Conservation (phyloP, 2,797 vertebrate genomes). For the Bryconaethiops microstoma region DNA sequence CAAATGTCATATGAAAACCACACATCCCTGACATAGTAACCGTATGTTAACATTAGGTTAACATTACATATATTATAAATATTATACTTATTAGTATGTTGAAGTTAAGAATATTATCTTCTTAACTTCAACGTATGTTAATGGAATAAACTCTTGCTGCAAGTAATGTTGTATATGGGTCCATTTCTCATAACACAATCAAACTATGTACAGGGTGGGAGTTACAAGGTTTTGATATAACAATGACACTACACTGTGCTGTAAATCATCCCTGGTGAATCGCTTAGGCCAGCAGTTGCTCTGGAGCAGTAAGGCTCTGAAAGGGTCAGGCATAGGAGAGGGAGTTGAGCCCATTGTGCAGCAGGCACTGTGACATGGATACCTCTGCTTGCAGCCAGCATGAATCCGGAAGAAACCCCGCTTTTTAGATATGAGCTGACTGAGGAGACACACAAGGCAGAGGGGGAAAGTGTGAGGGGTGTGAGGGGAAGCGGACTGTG, state of each 20-base stretch:
- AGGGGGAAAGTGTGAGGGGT: constrained; percentile 70
- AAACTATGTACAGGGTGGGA: neutral
- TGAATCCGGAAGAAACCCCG: constrained; percentile 97
- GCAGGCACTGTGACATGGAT: constrained; percentile 78
- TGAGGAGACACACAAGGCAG: constrained; percentile 84
- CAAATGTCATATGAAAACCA: neutral
- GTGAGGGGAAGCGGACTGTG: constrained; percentile 63
- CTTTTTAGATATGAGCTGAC: constrained; percentile 93
- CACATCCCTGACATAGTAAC: neutral
- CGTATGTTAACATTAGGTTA: no score
- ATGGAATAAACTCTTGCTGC: neutral
- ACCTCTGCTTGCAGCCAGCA: constrained; percentile 96
- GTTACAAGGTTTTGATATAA: neutral
- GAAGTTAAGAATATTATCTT: no score
- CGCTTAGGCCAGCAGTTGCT: constrained; percentile 39
- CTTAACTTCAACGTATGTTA: no score
- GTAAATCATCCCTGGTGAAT: constrained; percentile 10
- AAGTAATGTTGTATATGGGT: neutral
- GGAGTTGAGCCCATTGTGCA: constrained; percentile 73
- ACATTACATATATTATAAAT: no score
- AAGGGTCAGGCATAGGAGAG: constrained; percentile 62
- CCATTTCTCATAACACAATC: neutral
- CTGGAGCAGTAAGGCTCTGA: constrained; percentile 66
- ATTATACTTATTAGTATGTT: no score
- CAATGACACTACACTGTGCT: neutral